Conservation (phyloP, 2,797 vertebrate genomes). For the Coracias cyanogaster region DNA sequence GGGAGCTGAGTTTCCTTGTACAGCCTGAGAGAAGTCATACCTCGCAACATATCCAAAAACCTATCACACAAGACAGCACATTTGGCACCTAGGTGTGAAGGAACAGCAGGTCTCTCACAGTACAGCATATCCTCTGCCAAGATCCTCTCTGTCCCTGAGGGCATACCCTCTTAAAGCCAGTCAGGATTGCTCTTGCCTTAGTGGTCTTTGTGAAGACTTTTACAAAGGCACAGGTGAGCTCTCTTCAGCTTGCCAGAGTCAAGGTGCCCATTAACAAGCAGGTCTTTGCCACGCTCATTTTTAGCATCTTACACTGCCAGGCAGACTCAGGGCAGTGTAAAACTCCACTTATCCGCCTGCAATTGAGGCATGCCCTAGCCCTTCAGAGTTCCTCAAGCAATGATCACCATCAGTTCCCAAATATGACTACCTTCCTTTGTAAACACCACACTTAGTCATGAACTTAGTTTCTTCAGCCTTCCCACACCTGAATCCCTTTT, state of each 20-base stretch:
- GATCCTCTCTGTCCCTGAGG: background rate
- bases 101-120: background rate
- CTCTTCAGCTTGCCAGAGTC: background rate
- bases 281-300: background rate
- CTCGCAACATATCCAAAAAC: background rate
- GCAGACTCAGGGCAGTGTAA: background rate
- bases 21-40: background rate
- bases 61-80: background rate
- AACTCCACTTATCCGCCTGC: background rate
- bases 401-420: background rate
- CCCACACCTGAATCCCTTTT: background rate
- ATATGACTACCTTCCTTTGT: background rate
- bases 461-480: background rate
- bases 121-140: background rate
- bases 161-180: background rate
- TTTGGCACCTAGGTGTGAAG: background rate
- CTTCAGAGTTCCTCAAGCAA: background rate
- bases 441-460: background rate
- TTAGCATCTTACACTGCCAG: background rate
- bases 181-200: background rate
- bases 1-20: background rate
- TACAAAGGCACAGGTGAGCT: rapidly evolving
- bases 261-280: background rate
- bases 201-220: background rate
- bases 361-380: background rate